phyloP scores from a whole-genome alignment of 2,113 vertebrate genomes.

The Prunella himalayana region DNA sequence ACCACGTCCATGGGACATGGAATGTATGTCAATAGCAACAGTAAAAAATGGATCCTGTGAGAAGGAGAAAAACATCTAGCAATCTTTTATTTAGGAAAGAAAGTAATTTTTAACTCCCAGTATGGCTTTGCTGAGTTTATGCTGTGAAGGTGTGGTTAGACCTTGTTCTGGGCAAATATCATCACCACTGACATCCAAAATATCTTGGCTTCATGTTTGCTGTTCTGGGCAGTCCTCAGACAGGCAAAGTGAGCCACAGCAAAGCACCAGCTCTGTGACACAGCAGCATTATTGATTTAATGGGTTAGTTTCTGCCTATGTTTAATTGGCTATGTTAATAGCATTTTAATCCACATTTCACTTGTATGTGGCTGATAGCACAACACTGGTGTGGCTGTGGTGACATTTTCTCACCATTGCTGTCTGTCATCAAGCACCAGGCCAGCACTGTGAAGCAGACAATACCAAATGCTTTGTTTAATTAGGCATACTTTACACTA shows the following conservation, averaged over 20 bases:
- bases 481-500: slow-evolving; percentile 29
- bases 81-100: background rate
- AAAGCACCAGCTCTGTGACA: slow-evolving; percentile 7
- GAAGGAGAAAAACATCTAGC: background rate
- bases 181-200: background rate
- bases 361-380: slow-evolving; percentile 53
- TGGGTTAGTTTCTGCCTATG: slow-evolving; percentile 70
- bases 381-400: slow-evolving; percentile 21
- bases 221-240: background rate
- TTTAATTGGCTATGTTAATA: slow-evolving; percentile 76
- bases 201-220: background rate
- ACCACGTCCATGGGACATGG: background rate
- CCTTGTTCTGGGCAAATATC: background rate
- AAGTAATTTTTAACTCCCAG: background rate
- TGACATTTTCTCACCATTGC: slow-evolving; percentile 54
- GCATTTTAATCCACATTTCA: slow-evolving; percentile 70
- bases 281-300: slow-evolving; percentile 64
- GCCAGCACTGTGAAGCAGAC: background rate
- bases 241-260: background rate
- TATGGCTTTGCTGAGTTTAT: background rate
- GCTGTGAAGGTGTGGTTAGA: background rate
- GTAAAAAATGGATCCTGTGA: background rate
- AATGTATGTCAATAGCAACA: background rate
- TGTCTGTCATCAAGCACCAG: slow-evolving; percentile 6
- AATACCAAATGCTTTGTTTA: slow-evolving; percentile 25